These are phyloP conservation scores for Asarcornis scutulata DNA, from an alignment of 2,113 vertebrate species.

Conservation along the genomic window DNA sequence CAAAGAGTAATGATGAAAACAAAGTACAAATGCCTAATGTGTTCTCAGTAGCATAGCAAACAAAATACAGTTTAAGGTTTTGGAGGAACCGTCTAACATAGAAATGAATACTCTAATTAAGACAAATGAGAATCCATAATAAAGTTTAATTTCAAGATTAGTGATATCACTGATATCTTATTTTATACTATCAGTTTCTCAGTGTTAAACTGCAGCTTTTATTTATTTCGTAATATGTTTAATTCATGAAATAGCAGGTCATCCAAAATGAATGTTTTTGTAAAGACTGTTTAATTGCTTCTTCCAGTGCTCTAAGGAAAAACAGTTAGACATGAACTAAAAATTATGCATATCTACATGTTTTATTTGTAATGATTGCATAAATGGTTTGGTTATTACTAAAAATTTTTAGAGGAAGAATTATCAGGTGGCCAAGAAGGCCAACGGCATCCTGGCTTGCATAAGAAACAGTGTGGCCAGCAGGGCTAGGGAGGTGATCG, in stretches of 20 bases:
- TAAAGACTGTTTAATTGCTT: background rate
- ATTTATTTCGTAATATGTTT: background rate
- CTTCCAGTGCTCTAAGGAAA: background rate
- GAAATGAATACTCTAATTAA: background rate
- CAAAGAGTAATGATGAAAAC: background rate
- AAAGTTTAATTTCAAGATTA: background rate
- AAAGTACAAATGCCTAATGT: background rate
- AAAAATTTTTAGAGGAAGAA: background rate
- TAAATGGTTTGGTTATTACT: background rate
- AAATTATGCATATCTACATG: background rate
- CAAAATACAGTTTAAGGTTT: background rate
- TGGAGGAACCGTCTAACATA: background rate
- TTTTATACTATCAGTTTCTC: background rate
- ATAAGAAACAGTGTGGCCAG: too few relatives aligned
- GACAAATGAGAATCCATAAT: background rate
- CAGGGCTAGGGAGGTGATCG: too few relatives aligned
- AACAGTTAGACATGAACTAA: background rate
- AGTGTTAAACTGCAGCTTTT: background rate
- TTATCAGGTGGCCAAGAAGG: background rate
- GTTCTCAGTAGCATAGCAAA: background rate
- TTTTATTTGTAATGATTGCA: background rate
- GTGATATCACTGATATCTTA: rapidly evolving
- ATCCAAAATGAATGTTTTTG: background rate
- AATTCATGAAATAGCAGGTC: background rate
- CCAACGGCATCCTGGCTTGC: too few relatives aligned